These are phyloP conservation scores for Agrochola macilenta DNA, from an alignment of 2,888 invertebrate genomes.

Conservation along the genomic window DNA sequence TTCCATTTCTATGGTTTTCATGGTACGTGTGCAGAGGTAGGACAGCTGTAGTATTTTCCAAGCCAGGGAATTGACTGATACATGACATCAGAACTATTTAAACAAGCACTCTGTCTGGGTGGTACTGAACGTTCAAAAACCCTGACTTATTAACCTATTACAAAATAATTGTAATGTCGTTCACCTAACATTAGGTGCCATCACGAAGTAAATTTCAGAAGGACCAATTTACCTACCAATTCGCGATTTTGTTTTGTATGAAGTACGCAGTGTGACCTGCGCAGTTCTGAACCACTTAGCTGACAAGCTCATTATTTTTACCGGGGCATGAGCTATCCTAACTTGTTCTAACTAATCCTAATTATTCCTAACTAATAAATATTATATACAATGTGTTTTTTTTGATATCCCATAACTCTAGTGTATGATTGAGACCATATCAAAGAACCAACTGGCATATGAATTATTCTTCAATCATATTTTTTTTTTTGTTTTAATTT, in stretches of 20 bases:
- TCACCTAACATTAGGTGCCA: slow-evolving; percentile 26
- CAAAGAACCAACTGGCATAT: too few species aligned
- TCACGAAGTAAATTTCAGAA: background rate
- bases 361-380: too few species aligned
- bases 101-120: background rate
- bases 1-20: too few species aligned
- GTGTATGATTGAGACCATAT: too few species aligned
- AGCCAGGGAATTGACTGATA: slow-evolving; percentile 3
- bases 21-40: too few species aligned
- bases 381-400: too few species aligned
- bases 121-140: slow-evolving; percentile 16
- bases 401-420: too few species aligned
- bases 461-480: too few species aligned
- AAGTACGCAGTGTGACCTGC: background rate
- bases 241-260: background rate
- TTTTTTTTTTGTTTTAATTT: too few species aligned
- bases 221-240: background rate
- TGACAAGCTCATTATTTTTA: background rate
- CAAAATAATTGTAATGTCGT: slow-evolving; percentile 47
- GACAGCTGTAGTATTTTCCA: background rate
- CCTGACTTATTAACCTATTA: slow-evolving; percentile 24
- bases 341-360: too few species aligned
- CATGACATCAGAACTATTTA: background rate
- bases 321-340: too few species aligned
- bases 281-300: background rate